Base-by-base conservation (phyloP, 2,888 invertebrate genomes). In the Drosophila maculinotata region DNA sequence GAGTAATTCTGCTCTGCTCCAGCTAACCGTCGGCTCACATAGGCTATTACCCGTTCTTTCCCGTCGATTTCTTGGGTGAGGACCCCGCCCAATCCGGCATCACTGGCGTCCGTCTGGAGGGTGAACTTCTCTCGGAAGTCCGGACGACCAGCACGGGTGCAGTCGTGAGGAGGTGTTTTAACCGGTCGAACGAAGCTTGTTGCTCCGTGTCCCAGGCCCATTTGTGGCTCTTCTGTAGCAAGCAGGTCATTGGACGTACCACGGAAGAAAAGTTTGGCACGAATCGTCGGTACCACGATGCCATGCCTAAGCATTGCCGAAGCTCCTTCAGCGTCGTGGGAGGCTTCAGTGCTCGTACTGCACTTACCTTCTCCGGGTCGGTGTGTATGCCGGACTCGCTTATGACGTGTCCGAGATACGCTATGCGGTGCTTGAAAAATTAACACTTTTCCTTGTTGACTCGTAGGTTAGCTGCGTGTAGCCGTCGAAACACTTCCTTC, bases 261-360 rank as follows among this genome's bases (percentile, higher is more conserved):
- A 28, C 10, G 1, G 28, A 25, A 2, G 33, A 20, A 8, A 52
- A 42, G 10, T 25, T 52, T 1, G 41, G 51, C 4, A 45, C 51
- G 12, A 60, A 60, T 0, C 23, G n/a, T 0, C 35, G 20, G 12
- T 39, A 53, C 47, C 47, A 47, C 0, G 52, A 47, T 9, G 52
- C 33, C 31, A 39, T 39, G 0, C 52, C 52, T 0, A 39, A 8
- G 12, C 59, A 52, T 2, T 38, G 36, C 1, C 38, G 49, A 2
- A 49, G 7, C 5, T 49, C 23, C 23, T 42, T 49, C 4, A 20
- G 4, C 2, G 2, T 20, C 20, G 20, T 3, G 1, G 30, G n/a
- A 2, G n/a, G 2, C 30, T 30, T 30, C n/a, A n/a, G n/a, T 2
- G 7, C 4, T 1, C 30, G n/a, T 20, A 39, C n/a, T 14, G 38